Evolutionary conservation across 2,888 invertebrate species (phyloP), one percentile per base, ranked within the genome.

Genomic region (Tenthredo distinguenda): DNA sequence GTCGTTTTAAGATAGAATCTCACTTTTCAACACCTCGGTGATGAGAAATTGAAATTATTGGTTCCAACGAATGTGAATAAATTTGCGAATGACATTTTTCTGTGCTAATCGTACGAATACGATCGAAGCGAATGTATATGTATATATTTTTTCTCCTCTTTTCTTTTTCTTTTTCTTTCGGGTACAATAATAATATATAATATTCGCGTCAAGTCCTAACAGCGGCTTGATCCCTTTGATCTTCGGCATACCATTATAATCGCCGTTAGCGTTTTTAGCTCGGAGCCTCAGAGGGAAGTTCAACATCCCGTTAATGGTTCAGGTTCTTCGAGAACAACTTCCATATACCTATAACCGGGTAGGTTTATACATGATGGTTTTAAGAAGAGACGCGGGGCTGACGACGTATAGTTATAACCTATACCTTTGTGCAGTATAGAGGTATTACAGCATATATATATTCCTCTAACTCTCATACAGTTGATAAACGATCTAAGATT

Each of bases 221-320:
- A 76, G 76, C 76, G 76, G 76, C 76, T 50, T 43, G 21, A 76
- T 58, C 77, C 72, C 77, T 76, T 84, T 74, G 71, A 71, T 74
- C 82, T 85, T 86, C 82, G 85, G 65, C 86, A 86, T 86, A 84
- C 85, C 86, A 87, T 87, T 86, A 86, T 84, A 87, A 87, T 86
- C 85, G 87, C 84, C 85, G 85, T 86, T 86, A 83, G 85, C 85
- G 84, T 86, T 68, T 81, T 77, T 72, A 50, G 76, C 37, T 81
- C 71, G 62, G 50, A 68, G 31, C 34, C 68, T 18, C 77, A 18
- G 26, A 12, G 43, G 10, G 72, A 86, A 86, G 87, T 87, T 87
- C 86, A 87, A 87, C 85, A 87, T 87, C 86, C 86, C 84, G 79
- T 85, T 86, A 86, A 87, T 86, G 86, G 87, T 83, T 86, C 84